phyloP scores from a whole-genome alignment of 2,888 invertebrate genomes.

The Ichneumoninae sp. region DNA sequence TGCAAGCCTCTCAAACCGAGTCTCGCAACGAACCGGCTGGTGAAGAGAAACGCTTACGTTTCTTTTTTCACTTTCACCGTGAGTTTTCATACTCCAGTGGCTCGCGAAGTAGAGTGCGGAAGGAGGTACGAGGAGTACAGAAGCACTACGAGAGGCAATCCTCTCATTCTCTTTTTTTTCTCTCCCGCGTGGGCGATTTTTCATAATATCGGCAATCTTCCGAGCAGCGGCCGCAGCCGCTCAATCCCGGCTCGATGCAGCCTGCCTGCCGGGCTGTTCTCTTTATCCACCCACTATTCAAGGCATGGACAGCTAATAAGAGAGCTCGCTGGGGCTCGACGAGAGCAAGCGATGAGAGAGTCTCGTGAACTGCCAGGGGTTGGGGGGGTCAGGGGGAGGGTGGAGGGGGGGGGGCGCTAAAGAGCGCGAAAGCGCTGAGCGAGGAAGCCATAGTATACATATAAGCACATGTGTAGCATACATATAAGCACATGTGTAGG shows the following conservation, averaged over 20 bases:
- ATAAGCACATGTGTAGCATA: background rate
- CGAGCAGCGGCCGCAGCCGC: conserved; percentile 38
- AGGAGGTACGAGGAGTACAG: conserved; percentile 8
- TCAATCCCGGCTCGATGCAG: conserved; percentile 44
- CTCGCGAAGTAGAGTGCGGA: conserved; percentile 35
- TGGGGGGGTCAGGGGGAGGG: no score
- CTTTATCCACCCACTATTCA: conserved; percentile 64
- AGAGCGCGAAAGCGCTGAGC: conserved; percentile 55
- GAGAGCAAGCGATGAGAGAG: conserved; percentile 50
- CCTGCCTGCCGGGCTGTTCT: conserved; percentile 50
- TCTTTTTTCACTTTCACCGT: background rate
- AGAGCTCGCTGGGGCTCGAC: conserved; percentile 56
- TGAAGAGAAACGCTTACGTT: conserved; percentile 34
- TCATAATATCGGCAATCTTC: conserved; percentile 67
- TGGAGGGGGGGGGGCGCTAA: conserved; percentile 10
- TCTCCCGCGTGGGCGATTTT: conserved; percentile 62
- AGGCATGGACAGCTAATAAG: conserved; percentile 65
- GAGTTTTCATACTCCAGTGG: conserved; percentile 50
- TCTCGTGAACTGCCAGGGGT: background rate
- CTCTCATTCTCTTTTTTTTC: background rate
- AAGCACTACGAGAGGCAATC: background rate
- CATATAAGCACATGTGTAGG: background rate
- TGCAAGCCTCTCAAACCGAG: conserved; percentile 25
- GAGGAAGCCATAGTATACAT: conserved; percentile 1
- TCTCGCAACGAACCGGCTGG: conserved; percentile 42